Base-by-base conservation (phyloP, 1,140 invertebrate genomes). In the Pissodes strobi region DNA sequence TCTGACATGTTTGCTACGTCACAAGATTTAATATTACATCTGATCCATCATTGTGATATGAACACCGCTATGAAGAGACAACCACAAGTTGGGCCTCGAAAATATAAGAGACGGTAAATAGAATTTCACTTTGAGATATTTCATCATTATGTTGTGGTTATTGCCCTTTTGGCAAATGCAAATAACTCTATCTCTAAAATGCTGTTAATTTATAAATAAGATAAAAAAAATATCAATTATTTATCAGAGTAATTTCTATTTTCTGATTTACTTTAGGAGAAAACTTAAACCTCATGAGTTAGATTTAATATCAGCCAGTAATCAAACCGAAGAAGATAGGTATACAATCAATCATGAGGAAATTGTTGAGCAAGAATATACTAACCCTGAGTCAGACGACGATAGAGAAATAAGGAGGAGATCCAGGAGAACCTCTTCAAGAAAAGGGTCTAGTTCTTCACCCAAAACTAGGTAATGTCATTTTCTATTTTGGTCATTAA, bases 1-100 rank as follows among this genome's bases (percentile, higher is more conserved):
- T 84, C 84, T 0, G 83, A 85, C 18, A 82, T 88, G 17, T 83
- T 88, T 68, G 76, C 82, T 15, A 85, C 87, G 0, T 90, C 90
- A 1, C 84, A 85, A 19, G 89, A 92, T 69, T 79, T 93, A 5
- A 89, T 91, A 13, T 83, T 88, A 43, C 90, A 93, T 78, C 83
- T 92, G 41, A 90, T 92, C 21, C 85, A 90, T 64, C 90, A 93
- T 69, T 91, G 89, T 69, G 90, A 93, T 71, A 86, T 88, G 45
- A 92, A 92, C 73, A 93, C 90, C 0, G 90, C 90, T 1, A 82
- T 89, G 74, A 87, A 88, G 69, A 80, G 90, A 21, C 87, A 90
- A 63, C 90, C 89, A 0, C 87, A 89, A 76, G 84, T 86, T 23
- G 89, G 89, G 2, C 89, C 89, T 0, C 81, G 90, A 0, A 92